These are phyloP conservation scores for Drosophila buzzatii DNA, from an alignment of 2,888 invertebrate genomes.

Conservation along the genomic window DNA sequence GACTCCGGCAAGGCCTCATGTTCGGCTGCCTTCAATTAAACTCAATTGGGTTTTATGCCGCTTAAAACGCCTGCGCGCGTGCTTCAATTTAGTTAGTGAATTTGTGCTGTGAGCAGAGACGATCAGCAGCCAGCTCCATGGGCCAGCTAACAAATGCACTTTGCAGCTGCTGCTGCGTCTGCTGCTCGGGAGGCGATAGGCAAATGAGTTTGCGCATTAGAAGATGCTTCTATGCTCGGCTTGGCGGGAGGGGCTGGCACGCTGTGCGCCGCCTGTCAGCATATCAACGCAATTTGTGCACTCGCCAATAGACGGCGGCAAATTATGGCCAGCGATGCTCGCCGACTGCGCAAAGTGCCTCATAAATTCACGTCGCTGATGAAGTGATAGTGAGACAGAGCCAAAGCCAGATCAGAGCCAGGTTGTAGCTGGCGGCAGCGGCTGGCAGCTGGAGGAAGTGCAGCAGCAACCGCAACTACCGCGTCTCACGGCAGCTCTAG, in stretches of 20 bases:
- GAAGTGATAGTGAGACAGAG: constrained; percentile 70
- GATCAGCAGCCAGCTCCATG: constrained; percentile 37
- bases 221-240: constrained; percentile 29
- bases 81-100: constrained; percentile 73
- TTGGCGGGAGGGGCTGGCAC: constrained; percentile 14
- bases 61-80: constrained; percentile 77
- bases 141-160: constrained; percentile 65
- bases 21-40: constrained; percentile 72
- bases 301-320: constrained; percentile 73
- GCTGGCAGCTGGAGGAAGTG: constrained; percentile 31
- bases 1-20: constrained; percentile 23
- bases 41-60: constrained; percentile 72
- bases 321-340: constrained; percentile 74
- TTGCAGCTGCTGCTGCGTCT: constrained; percentile 48
- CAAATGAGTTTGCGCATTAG: constrained; percentile 75
- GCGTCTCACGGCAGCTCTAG: constrained; percentile 48
- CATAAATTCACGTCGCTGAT: constrained; percentile 80
- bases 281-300: constrained; percentile 80
- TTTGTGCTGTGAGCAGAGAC: constrained; percentile 6
- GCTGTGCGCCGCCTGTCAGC: constrained; percentile 77
- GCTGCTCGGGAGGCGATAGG: constrained; percentile 58
- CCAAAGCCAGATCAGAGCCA: constrained; percentile 6
- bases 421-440: constrained; percentile 3
- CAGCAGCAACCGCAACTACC: constrained; percentile 19
- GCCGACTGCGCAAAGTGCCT: constrained; percentile 77